A percentile compares a stretch with the other conserved stretches of the same genome.
Conservation (phyloP, 2,888 invertebrate genomes). For the Acleris literana region DNA sequence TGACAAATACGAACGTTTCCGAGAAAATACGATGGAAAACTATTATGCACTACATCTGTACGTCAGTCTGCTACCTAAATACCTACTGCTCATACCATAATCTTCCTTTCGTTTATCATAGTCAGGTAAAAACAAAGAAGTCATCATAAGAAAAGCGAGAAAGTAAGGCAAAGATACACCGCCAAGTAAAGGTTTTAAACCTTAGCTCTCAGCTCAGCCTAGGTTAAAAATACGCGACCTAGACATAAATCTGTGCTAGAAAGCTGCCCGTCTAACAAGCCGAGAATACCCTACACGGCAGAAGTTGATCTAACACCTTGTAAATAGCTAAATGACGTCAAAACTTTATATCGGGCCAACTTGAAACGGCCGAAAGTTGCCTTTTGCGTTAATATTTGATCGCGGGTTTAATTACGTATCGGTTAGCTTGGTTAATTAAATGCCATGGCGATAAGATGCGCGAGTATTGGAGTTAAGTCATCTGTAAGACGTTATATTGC, state of each 20-base stretch:
- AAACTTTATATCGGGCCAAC: constrained; percentile 63
- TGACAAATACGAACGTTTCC: too few species aligned
- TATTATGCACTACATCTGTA: too few species aligned
- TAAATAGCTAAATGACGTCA: constrained; percentile 73
- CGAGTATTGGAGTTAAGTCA: too few species aligned
- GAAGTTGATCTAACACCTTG: constrained; percentile 49
- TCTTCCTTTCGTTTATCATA: too few species aligned
- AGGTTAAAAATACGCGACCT: constrained; percentile 25
- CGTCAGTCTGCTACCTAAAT: too few species aligned
- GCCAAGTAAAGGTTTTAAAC: too few species aligned
- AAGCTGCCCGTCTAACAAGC: constrained; percentile 5
- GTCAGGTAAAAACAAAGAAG: too few species aligned
- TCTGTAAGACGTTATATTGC: too few species aligned
- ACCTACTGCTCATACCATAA: too few species aligned
- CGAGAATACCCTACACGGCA: constrained; percentile 31
- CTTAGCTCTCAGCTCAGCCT: background rate
- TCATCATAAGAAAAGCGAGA: too few species aligned
- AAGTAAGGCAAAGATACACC: too few species aligned
- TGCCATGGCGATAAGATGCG: background rate
- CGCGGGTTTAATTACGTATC: constrained; percentile 56
- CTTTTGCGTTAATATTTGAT: constrained; percentile 71
- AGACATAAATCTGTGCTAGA: constrained; percentile 24
- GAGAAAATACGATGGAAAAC: too few species aligned
- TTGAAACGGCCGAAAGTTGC: constrained; percentile 69
- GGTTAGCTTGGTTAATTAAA: background rate